phyloP scores from a whole-genome alignment of 2,113 vertebrate species.

The Camarhynchus parvulus region DNA sequence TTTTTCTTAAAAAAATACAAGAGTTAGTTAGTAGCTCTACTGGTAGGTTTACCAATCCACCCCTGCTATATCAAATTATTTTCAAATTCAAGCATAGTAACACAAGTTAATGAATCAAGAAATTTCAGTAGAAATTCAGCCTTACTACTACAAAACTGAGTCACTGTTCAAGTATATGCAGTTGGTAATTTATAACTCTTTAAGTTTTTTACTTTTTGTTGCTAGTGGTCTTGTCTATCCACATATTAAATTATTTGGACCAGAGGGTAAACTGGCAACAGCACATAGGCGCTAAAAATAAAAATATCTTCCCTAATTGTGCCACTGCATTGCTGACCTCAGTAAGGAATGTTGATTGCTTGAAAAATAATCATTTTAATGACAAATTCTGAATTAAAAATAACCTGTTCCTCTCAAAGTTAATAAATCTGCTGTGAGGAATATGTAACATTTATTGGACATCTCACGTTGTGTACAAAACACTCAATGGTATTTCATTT shows the following conservation, averaged over 20 bases:
- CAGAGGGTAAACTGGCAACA: slow-evolving; percentile 78
- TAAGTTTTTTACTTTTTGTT: slow-evolving; percentile 79
- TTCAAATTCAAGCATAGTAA: background rate
- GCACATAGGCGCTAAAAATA: slow-evolving; percentile 80
- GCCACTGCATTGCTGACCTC: slow-evolving; percentile 80
- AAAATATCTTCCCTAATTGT: slow-evolving; percentile 79
- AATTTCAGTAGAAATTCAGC: slow-evolving; percentile 81
- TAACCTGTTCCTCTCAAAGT: background rate
- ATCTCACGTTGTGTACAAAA: background rate
- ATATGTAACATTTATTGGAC: background rate
- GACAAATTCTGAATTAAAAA: background rate
- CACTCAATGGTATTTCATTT: background rate
- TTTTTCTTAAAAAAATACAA: background rate
- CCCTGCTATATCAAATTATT: background rate
- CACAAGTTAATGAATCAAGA: slow-evolving; percentile 55
- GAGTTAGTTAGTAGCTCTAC: background rate
- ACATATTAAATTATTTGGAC: slow-evolving; percentile 79
- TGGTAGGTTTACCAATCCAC: background rate
- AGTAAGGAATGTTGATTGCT: slow-evolving; percentile 38
- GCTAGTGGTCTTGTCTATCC: slow-evolving; percentile 78
- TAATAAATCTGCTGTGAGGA: background rate
- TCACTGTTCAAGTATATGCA: slow-evolving; percentile 78
- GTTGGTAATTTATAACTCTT: slow-evolving; percentile 73
- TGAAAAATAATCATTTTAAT: background rate
- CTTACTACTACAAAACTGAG: slow-evolving; percentile 80